A percentile compares a stretch with the other conserved stretches of the same genome.
Evolutionary conservation across 2,113 vertebrate genomes (phyloP).

Genomic region (Pygoscelis adeliae): DNA sequence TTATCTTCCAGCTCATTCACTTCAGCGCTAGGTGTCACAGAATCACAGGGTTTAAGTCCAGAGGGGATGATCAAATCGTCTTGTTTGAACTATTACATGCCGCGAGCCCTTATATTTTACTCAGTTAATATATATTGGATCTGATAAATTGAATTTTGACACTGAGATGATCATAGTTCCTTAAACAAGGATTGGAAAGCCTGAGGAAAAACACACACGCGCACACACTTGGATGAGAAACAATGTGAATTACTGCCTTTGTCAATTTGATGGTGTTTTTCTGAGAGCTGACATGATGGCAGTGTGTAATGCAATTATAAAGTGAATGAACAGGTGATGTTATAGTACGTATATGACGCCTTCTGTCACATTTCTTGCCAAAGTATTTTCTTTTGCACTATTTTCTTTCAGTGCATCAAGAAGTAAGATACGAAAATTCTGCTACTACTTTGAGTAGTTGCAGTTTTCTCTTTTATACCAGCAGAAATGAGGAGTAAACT

Average conservation of each 20-base stretch:
- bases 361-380: background rate
- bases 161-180: background rate
- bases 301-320: background rate
- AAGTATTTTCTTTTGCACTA: background rate
- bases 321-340: background rate
- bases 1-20: background rate
- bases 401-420: background rate
- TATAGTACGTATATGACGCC: background rate
- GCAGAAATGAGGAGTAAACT: background rate
- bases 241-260: background rate
- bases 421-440: background rate
- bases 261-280: background rate
- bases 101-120: background rate
- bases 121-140: background rate
- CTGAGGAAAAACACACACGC: background rate
- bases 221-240: background rate
- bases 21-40: background rate
- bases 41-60: background rate
- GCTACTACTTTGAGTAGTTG: background rate
- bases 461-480: background rate
- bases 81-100: background rate
- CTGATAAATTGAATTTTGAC: slow-evolving; percentile 11
- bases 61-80: background rate
- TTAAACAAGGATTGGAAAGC: background rate
- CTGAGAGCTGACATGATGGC: background rate